Conservation (phyloP, 1,140 invertebrate species). For the Fragariocoptes setiger region DNA sequence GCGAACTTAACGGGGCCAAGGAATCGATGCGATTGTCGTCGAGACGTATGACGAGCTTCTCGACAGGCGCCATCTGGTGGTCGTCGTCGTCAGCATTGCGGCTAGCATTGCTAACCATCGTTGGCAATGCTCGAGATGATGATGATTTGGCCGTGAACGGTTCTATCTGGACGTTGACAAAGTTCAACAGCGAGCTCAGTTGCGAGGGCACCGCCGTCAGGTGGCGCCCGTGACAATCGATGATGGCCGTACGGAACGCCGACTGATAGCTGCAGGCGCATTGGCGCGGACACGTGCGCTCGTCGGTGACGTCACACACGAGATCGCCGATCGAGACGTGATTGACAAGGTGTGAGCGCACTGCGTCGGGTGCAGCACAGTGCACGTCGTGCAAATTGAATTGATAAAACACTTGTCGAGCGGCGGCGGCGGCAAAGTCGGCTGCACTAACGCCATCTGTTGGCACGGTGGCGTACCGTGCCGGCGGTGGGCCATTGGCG, state of each 20-base stretch:
- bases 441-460: no score
- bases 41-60: constrained; percentile 14
- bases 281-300: constrained; percentile 6
- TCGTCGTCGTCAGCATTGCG: no score
- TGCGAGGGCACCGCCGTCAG: constrained; percentile 6
- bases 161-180: constrained; percentile 1
- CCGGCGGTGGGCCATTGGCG: no score
- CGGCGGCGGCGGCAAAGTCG: no score
- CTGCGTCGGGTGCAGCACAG: constrained; percentile 6
- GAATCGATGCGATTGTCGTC: constrained; percentile 1
- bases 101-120: constrained; percentile 13
- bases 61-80: no score
- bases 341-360: constrained; percentile 6
- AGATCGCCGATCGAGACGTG: constrained; percentile 4
- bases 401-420: not conserved
- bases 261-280: constrained; percentile 8
- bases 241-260: constrained; percentile 3
- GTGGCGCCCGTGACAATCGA: constrained; percentile 7
- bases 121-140: constrained; percentile 10
- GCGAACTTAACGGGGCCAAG: not conserved
- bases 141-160: not conserved
- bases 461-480: no score
- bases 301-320: constrained; percentile 6
- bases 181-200: constrained; percentile 1
- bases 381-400: not conserved